Base-by-base conservation (phyloP, 2,888 invertebrate genomes). In the Amiota mariae region DNA sequence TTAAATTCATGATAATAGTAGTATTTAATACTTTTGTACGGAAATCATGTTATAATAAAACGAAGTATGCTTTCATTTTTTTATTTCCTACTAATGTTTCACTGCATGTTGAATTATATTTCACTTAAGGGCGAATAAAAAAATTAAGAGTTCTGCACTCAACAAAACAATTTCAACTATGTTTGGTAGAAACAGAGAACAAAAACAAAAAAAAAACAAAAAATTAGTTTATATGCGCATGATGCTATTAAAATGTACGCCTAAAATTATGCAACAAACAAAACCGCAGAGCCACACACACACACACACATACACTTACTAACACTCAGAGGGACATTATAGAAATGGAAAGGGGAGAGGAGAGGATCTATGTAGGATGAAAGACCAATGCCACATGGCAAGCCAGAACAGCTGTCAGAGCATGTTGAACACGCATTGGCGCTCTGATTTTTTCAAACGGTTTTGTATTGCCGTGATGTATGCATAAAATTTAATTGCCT, bases 401-500 rank as follows among this genome's bases (percentile, higher is more conserved):
- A 59, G 20, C 59, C 59, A 59, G 54, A 54, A 68, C 67, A 68
- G 67, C 67, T 68, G 67, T 68, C 67, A 54, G 67, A 15, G 6
- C 51, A 20, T 68, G 20, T 68, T 18, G 13, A n/a, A 68, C 13
- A 59, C 59, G 47, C 49, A 48, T 59, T 11, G 20, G 59, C 36
- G 36, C 36, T 36, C 6, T 36, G 36, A 36, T 36, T 2, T 36
- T 36, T 36, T 36, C 20, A 59, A 15, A 59, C 15, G n/a, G 36
- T 36, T 36, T 36, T 36, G 36, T 36, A 6, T 36, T 4, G 67
- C 67, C 67, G 51, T 68, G 15, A 48, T 68, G 67, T 68, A 68
- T 68, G 67, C 67, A 51, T 68, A 68, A 68, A 36, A 68, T 68
- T 68, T 68, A 68, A 68, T 75, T 59, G 70, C 70, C 57, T 57